Conservation (phyloP, 2,797 vertebrate genomes). For the Bradypodion ventrale region DNA sequence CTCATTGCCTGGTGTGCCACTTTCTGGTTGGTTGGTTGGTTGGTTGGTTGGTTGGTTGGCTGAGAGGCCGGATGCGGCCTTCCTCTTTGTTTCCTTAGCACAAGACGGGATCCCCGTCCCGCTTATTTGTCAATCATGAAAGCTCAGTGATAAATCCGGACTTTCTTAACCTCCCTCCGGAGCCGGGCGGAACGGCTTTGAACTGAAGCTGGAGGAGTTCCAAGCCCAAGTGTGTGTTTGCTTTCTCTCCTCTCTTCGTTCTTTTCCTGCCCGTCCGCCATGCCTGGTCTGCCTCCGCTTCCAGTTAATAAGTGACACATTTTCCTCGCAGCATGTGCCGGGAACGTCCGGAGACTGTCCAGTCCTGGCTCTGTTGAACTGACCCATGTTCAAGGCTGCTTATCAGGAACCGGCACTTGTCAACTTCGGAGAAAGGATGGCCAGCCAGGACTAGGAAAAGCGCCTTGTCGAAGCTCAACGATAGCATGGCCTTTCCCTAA, state of each 20-base stretch:
- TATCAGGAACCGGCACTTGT: constrained; percentile 49
- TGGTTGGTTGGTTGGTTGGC: constrained; percentile 19
- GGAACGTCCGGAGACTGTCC: rapidly evolving
- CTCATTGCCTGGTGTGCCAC: not conserved
- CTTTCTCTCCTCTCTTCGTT: not conserved
- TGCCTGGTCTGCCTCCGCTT: not conserved
- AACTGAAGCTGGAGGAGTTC: rapidly evolving
- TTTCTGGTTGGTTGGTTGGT: constrained; percentile 21
- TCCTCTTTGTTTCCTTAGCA: not conserved
- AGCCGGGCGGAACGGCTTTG: not conserved
- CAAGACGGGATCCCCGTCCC: too few relatives aligned
- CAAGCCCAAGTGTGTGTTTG: rapidly evolving
- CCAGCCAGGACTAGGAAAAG: not conserved
- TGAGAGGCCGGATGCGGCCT: not conserved
- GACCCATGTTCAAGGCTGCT: not conserved
- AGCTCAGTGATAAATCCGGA: not conserved
- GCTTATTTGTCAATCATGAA: not conserved
- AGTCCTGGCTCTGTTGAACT: not conserved
- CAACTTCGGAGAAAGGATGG: not conserved
- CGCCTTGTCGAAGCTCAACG: rapidly evolving
- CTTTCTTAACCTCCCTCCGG: not conserved
- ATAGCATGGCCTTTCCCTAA: not conserved
- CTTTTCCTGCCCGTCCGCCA: rapidly evolving
- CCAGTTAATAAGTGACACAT: constrained; percentile 53
- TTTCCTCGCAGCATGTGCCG: constrained; percentile 4